Base-by-base conservation (phyloP, 2,797 vertebrate species). In the Podargus strigoides region DNA sequence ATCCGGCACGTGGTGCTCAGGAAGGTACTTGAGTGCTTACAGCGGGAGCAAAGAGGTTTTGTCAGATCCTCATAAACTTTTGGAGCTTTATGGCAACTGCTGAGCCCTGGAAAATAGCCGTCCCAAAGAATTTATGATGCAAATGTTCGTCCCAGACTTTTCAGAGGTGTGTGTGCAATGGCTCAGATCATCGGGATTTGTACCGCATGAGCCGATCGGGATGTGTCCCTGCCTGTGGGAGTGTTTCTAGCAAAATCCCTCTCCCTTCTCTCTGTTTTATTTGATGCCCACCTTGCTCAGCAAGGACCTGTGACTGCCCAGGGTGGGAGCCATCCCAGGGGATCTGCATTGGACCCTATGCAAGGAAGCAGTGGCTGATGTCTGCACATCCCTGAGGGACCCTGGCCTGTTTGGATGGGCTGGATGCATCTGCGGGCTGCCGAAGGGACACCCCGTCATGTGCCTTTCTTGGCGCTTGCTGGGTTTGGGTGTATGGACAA, bases 261-360 rank as follows among this genome's bases (percentile, higher is more conserved):
- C 37, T 58, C 53, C 27, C 14, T 84, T 26, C 6, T 17, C 28
- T 62, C 53, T 50, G 32, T 58, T 23, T 21, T 55, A 55, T 70
- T 24, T 30, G 58, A 37, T 55, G 77, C 32, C 47, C 24, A 14
- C 23, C 16, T 56, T 47, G 47, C 52, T 77, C 32, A 50, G 46
- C n/a, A 41, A 47, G n/a, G 58, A 46, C 41, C 37, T 36, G 44
- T 4, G 4, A 17, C 50, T 37, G 47, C 26, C 27, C 3, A 2
- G 8, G 10, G 21, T 53, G 41, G 34, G 56, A 81, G 13, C 17
- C 2, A 1, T 19, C 49, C 36, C 14, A 5, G 16, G 26, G 41
- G 8, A 32, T 41, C 62, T 0, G 0, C 9, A 0, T 1, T 27
- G 44, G n/a, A 14, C 6, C 7, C 3, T 2, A 7, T 2, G 17